Conservation (phyloP, 2,888 invertebrate genomes). For the Caenorhabditis sinica region DNA sequence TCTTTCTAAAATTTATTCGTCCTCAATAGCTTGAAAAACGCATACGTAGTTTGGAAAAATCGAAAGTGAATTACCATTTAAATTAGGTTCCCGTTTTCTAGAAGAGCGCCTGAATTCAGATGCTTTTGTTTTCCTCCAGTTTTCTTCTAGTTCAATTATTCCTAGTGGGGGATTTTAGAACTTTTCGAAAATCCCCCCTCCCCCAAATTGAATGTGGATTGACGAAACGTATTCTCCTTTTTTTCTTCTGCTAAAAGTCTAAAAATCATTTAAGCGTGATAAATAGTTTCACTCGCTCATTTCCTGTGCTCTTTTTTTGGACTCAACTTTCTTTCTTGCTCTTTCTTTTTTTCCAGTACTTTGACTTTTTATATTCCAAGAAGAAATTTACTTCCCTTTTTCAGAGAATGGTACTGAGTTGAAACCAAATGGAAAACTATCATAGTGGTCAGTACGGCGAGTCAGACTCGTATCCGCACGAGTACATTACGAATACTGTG, state of each 20-base stretch:
- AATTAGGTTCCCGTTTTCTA: too few relatives aligned
- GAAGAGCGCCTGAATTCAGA: too few relatives aligned
- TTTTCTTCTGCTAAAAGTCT: background rate
- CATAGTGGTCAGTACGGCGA: slow-evolving; percentile 37
- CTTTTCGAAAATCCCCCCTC: background rate
- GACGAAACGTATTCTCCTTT: background rate
- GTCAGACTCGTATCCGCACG: slow-evolving; percentile 42
- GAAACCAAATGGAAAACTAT: slow-evolving; percentile 32
- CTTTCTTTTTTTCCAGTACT: background rate
- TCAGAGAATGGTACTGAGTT: slow-evolving; percentile 23
- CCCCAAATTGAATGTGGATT: background rate
- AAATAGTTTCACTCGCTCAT: slow-evolving; percentile 13
- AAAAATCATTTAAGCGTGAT: slow-evolving; percentile 37
- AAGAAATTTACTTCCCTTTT: background rate
- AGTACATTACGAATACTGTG: slow-evolving; percentile 34
- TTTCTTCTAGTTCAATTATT: too few relatives aligned
- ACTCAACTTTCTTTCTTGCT: background rate
- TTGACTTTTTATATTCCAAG: background rate
- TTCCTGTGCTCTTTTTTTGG: slow-evolving; percentile 9
- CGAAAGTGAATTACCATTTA: too few relatives aligned
- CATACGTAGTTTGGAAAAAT: too few relatives aligned
- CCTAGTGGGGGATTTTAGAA: too few relatives aligned
- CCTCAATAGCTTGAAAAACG: too few relatives aligned
- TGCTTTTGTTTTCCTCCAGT: too few relatives aligned
- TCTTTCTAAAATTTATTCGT: too few relatives aligned